Conservation (phyloP, 2,113 vertebrate genomes). For the Onychorhynchus coronatus region DNA sequence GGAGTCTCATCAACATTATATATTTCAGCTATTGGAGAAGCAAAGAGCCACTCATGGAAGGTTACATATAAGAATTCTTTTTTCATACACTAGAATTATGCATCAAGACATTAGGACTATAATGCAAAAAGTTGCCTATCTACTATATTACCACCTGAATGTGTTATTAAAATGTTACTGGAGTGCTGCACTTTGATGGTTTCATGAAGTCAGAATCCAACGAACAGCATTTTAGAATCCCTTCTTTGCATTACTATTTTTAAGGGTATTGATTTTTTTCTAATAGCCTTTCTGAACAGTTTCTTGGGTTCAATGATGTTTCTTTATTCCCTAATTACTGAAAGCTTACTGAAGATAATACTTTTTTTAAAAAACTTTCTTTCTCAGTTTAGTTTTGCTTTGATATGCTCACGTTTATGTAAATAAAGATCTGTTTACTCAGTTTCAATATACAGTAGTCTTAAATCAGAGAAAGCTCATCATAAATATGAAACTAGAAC, state of each 20-base stretch:
- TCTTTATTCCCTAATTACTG: slow-evolving; percentile 66
- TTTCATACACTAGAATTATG: slow-evolving; percentile 46
- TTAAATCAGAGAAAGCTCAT: slow-evolving; percentile 72
- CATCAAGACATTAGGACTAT: slow-evolving; percentile 48
- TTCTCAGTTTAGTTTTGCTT: slow-evolving; percentile 35
- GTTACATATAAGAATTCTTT: neutral
- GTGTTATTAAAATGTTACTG: slow-evolving; percentile 68
- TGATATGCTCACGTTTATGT: slow-evolving; percentile 51
- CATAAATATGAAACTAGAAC: slow-evolving; percentile 71
- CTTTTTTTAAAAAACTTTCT: slow-evolving; percentile 14
- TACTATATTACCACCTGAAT: slow-evolving; percentile 53
- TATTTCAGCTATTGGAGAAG: slow-evolving; percentile 37
- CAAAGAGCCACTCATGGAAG: slow-evolving; percentile 53
- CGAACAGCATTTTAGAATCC: slow-evolving; percentile 52
- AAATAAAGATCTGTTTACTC: slow-evolving; percentile 71
- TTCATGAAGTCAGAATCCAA: slow-evolving; percentile 60
- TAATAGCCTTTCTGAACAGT: slow-evolving; percentile 65
- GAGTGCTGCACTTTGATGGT: slow-evolving; percentile 65
- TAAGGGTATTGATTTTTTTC: slow-evolving; percentile 69
- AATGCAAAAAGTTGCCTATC: slow-evolving; percentile 44
- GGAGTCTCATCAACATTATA: neutral
- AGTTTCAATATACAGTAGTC: slow-evolving; percentile 68
- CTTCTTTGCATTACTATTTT: slow-evolving; percentile 62
- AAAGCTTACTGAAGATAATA: slow-evolving; percentile 42
- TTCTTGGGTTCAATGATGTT: slow-evolving; percentile 44